A percentile compares a stretch with the other conserved stretches of the same genome.
These are phyloP conservation scores for Odontamblyopus rebecca DNA, from an alignment of 2,797 vertebrate species.

Conservation along the genomic window DNA sequence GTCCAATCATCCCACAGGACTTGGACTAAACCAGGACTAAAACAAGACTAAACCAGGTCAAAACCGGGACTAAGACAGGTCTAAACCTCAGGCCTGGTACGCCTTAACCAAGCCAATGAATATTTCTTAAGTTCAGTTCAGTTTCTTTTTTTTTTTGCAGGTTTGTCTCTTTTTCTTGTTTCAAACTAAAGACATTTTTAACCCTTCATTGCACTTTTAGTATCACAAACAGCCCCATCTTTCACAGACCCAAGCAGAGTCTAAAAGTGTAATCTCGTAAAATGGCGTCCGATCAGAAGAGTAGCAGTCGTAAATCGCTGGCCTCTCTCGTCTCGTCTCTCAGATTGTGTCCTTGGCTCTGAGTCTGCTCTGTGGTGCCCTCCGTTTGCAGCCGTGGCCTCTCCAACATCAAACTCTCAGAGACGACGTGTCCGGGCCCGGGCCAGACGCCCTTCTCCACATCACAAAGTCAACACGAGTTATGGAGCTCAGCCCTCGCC, in stretches of 20 bases:
- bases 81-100: too few relatives aligned
- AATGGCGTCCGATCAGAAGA: background rate
- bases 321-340: background rate
- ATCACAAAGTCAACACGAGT: slow-evolving; percentile 2
- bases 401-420: background rate
- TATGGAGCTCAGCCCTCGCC: background rate
- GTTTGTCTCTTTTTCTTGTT: too few relatives aligned
- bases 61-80: too few relatives aligned
- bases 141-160: too few relatives aligned
- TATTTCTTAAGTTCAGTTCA: too few relatives aligned
- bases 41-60: too few relatives aligned
- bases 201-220: background rate
- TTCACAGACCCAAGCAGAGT: background rate
- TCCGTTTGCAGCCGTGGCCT: slow-evolving; percentile 1
- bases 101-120: too few relatives aligned
- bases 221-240: background rate
- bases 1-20: too few relatives aligned
- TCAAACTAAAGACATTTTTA: background rate
- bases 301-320: background rate
- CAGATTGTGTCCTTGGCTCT: background rate
- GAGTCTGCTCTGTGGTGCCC: background rate
- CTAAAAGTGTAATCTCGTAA: background rate
- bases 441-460: background rate
- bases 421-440: background rate
- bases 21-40: too few relatives aligned